These are phyloP conservation scores for Camptogramma bilineatum DNA, from an alignment of 2,888 invertebrate species.

Conservation along the genomic window DNA sequence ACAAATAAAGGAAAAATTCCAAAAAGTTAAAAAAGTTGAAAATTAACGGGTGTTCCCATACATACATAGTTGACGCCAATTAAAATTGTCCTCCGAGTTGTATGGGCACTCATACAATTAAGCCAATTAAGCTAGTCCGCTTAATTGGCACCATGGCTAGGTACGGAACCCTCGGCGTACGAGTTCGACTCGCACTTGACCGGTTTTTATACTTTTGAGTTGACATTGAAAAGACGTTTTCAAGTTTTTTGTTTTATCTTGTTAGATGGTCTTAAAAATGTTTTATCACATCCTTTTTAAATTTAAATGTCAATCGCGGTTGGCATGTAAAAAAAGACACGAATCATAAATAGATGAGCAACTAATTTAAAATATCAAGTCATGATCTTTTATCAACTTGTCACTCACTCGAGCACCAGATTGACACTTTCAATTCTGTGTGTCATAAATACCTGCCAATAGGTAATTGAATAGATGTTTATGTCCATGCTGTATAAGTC, in stretches of 20 bases:
- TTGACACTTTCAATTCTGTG: conserved; percentile 16
- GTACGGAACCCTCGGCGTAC: too few relatives aligned
- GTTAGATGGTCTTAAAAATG: not conserved
- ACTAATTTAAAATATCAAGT: not conserved
- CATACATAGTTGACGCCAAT: too few relatives aligned
- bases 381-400: not conserved
- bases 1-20: too few relatives aligned
- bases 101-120: too few relatives aligned
- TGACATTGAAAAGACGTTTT: not conserved
- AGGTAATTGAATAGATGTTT: conserved; percentile 13
- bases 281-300: not conserved
- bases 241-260: not conserved
- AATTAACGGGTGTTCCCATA: too few relatives aligned
- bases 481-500: not conserved
- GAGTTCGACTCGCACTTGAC: too few relatives aligned
- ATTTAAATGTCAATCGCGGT: not conserved
- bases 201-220: too few relatives aligned
- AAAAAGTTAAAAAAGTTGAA: too few relatives aligned
- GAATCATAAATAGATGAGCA: not conserved
- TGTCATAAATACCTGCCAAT: not conserved
- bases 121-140: too few relatives aligned
- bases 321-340: not conserved
- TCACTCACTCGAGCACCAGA: conserved; percentile 9
- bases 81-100: too few relatives aligned
- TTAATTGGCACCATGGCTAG: too few relatives aligned